Percentiles rank a stretch among this genome's conserved stretches.
Conservation (phyloP, 2,113 vertebrate species). For the Nothoprocta pentlandii region DNA sequence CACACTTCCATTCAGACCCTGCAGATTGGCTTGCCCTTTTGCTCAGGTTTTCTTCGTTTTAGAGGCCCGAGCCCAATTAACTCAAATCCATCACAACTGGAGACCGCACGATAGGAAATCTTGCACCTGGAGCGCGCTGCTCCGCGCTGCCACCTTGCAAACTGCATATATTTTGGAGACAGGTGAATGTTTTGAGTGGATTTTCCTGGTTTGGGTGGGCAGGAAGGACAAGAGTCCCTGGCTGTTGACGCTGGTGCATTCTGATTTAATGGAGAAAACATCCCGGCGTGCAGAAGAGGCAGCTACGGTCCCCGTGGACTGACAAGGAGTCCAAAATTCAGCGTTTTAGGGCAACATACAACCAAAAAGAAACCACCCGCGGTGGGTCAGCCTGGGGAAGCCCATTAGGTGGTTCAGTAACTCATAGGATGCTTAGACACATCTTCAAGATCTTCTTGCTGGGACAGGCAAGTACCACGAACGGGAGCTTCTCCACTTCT, state of each 20-base stretch:
- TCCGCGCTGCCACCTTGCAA: rapidly evolving
- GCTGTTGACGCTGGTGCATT: not conserved
- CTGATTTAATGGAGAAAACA: not conserved
- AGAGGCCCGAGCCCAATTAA: too few relatives aligned
- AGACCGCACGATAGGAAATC: not conserved
- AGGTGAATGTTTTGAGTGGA: not conserved
- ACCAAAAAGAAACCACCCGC: not conserved
- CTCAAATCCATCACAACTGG: not conserved
- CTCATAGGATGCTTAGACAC: not conserved
- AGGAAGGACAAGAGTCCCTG: not conserved
- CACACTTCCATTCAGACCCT: not conserved
- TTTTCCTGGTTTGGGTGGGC: not conserved
- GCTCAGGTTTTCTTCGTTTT: not conserved
- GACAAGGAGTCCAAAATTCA: not conserved
- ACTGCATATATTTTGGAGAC: rapidly evolving
- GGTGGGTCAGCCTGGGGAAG: not conserved
- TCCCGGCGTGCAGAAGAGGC: not conserved
- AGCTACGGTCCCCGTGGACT: not conserved
- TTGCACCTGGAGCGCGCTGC: rapidly evolving
- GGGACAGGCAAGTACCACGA: not conserved
- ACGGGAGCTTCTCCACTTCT: not conserved
- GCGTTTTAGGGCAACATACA: not conserved
- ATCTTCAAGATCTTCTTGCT: not conserved
- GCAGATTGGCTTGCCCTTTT: not conserved
- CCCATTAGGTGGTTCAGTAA: rapidly evolving